Base-by-base conservation (phyloP, 2,113 vertebrate genomes). In the Dipodomys merriami region DNA sequence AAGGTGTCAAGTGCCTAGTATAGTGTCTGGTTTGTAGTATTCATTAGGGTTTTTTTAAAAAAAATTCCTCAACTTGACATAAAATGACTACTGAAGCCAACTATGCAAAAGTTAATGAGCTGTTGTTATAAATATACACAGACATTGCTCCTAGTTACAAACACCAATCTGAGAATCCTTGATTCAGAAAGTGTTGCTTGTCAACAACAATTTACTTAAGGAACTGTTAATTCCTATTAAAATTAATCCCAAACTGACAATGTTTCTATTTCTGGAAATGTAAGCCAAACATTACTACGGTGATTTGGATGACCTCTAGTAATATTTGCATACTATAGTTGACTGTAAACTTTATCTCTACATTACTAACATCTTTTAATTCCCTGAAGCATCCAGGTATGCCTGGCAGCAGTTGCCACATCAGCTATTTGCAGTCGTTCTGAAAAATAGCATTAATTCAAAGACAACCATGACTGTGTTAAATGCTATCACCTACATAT, bases 211-310 rank as follows among this genome's bases (percentile, higher is more conserved):
- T 97, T 88, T 88, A 90, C 78, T 85, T 91, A 90, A 86, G 77
- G 19, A 94, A 53, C 46, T 57, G 86, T 94, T 95, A 83, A 86
- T 92, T 95, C 83, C 77, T 94, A 91, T 94, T 92, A 93, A 96
- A 96, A 88, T 91, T 88, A 91, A 96, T 91, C 67, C 86, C 53
- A 85, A 74, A n/a, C 64, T 91, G 93, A 92, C 95, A 95, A 27
- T 79, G 62, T 96, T 94, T 96, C 86, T 93, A 69, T 95, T 96
- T 49, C 46, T 77, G 53, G 91, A 89, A 95, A 92, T 79, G 62
- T 64, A 60, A 92, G 57, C 35, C 25, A 88, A 64, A 39, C 29
- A 57, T 62, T n/a, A 33, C 18, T 86, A 35, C 57, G 25, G 6
- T 49, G 44, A 53, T 92, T 84, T 25, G 46, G 74, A 81, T 86